phyloP scores from a whole-genome alignment of 2,113 vertebrate genomes.

The Mola mola region DNA sequence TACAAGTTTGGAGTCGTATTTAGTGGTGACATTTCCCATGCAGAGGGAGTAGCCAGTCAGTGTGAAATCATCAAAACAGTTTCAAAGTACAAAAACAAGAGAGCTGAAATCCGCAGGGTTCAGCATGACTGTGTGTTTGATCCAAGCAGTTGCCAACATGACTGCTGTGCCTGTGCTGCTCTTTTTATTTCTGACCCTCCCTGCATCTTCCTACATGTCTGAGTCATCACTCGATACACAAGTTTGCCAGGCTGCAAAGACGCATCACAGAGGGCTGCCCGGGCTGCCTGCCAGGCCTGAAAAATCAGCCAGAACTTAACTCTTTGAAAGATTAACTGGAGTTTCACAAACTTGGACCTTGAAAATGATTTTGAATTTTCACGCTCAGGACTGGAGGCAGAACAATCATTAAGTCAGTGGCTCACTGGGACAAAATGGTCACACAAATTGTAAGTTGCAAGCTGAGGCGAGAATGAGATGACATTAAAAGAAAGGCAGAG shows the following conservation, averaged over 20 bases:
- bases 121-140: conserved; percentile 32
- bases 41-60: conserved; percentile 13
- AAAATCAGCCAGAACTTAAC: conserved; percentile 29
- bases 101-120: conserved; percentile 10
- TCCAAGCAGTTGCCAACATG: conserved; percentile 33
- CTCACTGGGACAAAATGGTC: conserved; percentile 24
- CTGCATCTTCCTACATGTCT: conserved; percentile 37
- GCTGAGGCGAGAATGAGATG: conserved; percentile 26
- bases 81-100: conserved; percentile 34
- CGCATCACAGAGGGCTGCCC: conserved; percentile 28
- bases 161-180: conserved; percentile 8
- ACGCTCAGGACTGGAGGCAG: background rate
- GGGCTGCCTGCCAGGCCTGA: conserved; percentile 19
- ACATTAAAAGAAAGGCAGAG: conserved; percentile 28
- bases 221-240: conserved; percentile 42
- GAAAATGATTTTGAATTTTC: background rate
- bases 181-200: conserved; percentile 42
- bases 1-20: no score
- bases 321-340: conserved; percentile 31
- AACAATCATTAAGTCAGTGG: conserved; percentile 22
- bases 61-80: conserved; percentile 43
- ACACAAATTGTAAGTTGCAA: conserved; percentile 34
- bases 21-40: conserved; percentile 16
- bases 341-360: background rate
- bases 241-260: conserved; percentile 27